phyloP scores from a whole-genome alignment of 2,113 vertebrate species.

The Muntiacus muntjak region DNA sequence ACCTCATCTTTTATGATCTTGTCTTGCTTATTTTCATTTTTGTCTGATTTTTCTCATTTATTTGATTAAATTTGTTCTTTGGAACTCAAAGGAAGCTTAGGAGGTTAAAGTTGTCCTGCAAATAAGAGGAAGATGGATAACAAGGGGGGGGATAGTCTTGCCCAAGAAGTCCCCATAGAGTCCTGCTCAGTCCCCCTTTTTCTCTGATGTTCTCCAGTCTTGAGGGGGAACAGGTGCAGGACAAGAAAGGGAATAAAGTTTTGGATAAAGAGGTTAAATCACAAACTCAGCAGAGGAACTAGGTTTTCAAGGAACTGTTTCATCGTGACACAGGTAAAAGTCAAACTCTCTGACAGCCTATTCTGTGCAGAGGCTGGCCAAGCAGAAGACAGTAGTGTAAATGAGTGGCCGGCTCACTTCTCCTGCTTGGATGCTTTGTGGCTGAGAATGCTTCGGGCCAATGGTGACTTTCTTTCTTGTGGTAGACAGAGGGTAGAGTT shows the following conservation, averaged over 20 bases:
- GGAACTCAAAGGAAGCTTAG: background rate
- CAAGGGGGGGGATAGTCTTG: background rate
- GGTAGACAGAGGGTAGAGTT: background rate
- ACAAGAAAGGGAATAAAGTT: background rate
- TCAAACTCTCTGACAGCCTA: background rate
- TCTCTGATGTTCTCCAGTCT: background rate
- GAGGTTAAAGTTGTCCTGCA: background rate
- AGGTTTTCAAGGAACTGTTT: background rate
- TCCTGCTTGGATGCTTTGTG: background rate
- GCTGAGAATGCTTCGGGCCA: fast-evolving
- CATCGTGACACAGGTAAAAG: background rate
- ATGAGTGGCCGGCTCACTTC: background rate
- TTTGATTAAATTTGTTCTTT: background rate
- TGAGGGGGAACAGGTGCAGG: background rate
- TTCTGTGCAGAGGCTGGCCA: background rate
- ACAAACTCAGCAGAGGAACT: background rate
- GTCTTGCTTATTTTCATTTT: background rate
- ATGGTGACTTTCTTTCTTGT: background rate
- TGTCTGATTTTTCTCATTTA: background rate
- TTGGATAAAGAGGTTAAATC: background rate
- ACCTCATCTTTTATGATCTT: background rate
- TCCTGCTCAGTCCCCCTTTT: background rate
- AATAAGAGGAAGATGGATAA: background rate
- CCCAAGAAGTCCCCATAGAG: background rate
- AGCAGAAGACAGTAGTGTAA: background rate